Evolutionary conservation across 23 tunicate genomes (phyloP), one percentile per base, ranked within the genome.

Genomic region (Trididemnum miniatum): DNA sequence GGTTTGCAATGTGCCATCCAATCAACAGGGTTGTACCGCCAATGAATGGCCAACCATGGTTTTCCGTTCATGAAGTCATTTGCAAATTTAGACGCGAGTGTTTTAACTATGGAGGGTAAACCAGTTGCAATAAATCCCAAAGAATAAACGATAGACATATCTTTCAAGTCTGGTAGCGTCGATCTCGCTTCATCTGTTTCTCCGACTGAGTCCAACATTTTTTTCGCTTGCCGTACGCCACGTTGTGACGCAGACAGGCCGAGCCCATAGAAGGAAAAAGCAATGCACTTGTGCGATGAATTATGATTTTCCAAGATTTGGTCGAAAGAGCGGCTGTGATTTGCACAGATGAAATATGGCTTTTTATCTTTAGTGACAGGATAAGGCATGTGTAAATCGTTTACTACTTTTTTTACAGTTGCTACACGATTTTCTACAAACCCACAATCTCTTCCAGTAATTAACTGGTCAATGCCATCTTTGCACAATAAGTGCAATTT

Each of bases 1-100:
- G 38, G 3, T 12, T 62, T 62, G n/a, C 75, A 67, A 67, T 67
- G 75, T 3, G 9, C 18, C 75, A 67, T 67, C 75, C 75, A 67
- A 67, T 67, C 75, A 4, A 30, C 32, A 7, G 38, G 38, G 25
- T 67, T 32, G n/a, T 67, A 67, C 2, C 75, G 37, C 75, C 75
- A 67, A 24, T 67, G 75, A 32, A 67, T 32, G 7, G 75, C 75
- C 38, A 67, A 67, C 37, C 38, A 67, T 12, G 18, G 20, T 31
- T 7, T 32, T 31, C 38, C 18, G 12, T 12, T 12, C 22, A 67
- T 31, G 38, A 31, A 67, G 20, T 67, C 20, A 12, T 67, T 67
- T 31, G n/a, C 38, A 32, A 67, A 67, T n/a, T 32, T 31, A 4
- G 15, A 30, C n/a, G 38, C 75, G 12, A 67, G 32, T 9, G 31